Evolutionary conservation across 2,113 vertebrate genomes (phyloP).

Genomic region (Tympanuchus pallidicinctus): DNA sequence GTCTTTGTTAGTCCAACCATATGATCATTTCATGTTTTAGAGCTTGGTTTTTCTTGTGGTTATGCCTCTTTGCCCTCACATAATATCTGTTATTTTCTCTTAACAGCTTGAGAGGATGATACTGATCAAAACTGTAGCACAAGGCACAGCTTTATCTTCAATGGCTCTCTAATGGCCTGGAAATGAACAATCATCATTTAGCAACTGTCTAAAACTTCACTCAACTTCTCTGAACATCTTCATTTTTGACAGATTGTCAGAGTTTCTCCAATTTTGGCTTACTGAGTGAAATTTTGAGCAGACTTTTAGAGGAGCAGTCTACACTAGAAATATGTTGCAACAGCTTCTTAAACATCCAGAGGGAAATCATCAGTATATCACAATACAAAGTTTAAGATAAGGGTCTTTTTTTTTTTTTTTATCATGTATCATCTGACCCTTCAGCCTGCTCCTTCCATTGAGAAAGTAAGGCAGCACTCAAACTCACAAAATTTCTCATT

Average conservation of each 20-base stretch:
- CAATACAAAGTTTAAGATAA: not conserved
- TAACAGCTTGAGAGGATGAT: not conserved
- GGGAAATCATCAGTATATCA: conserved; percentile 23
- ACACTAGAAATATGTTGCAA: not conserved
- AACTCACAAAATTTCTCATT: not conserved
- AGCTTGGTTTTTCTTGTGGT: not conserved
- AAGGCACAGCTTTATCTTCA: not conserved
- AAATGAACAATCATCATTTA: not conserved
- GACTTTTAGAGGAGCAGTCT: not conserved
- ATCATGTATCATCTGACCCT: not conserved
- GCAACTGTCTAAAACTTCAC: not conserved
- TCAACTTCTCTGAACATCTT: not conserved
- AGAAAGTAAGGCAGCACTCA: not conserved
- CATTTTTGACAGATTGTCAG: not conserved
- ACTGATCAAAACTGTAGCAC: not conserved
- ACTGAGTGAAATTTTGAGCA: not conserved
- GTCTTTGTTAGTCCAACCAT: not conserved
- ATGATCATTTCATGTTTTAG: not conserved
- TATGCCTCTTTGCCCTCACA: not conserved
- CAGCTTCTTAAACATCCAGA: conserved; percentile 9
- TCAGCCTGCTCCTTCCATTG: not conserved
- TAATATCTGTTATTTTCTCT: not conserved
- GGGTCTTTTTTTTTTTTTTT: not conserved
- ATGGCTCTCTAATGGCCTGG: not conserved
- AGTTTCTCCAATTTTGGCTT: not conserved